Base-by-base conservation (phyloP, 1,140 invertebrate genomes). In the Batillaria attramentaria region DNA sequence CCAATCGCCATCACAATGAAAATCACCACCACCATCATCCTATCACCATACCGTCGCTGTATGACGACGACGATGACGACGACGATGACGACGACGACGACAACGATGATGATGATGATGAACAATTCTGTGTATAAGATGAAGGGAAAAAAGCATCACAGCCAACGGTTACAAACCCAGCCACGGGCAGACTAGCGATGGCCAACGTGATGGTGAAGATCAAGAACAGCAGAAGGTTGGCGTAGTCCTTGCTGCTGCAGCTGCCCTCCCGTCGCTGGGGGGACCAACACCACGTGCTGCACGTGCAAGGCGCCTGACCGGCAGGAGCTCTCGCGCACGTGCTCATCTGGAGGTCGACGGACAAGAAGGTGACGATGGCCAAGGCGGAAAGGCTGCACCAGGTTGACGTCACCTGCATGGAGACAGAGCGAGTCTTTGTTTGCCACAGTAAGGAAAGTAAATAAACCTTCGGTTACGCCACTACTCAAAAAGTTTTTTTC, bases 341-440 rank as follows among this genome's bases (percentile, higher is more conserved):
- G 0, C 74, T 80, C 31, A 57, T 50, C 20, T 74, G 78, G 54
- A 80, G 77, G 57, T 85, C 84, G 41, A 86, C 43, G 46, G 83
- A 83, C 76, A 87, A 82, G 76, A 82, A 84, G 42, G 84, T 84
- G 4, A 87, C 75, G 33, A 87, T 43, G 42, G 77, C 79, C 70
- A 87, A 81, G 18, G 85, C 80, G 0, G 83, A 81, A 28, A 87
- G 66, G 35, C 81, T 85, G 73, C 84, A 85, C 84, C 84, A 87
- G 6, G 76, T 78, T 18, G 82, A 81, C 28, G 86, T 86, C 50
- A 87, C 82, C 74, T 87, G 85, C 39, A 79, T 83, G 35, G 83
- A 80, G 31, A 74, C 77, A 77, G 83, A 85, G 8, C 84, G 82
- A n/a, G 3, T 68, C 50, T 16, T n/a, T n/a, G n/a, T n/a, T n/a